These are phyloP conservation scores for Catocala fraxini DNA, from an alignment of 2,888 invertebrate species.

Conservation along the genomic window DNA sequence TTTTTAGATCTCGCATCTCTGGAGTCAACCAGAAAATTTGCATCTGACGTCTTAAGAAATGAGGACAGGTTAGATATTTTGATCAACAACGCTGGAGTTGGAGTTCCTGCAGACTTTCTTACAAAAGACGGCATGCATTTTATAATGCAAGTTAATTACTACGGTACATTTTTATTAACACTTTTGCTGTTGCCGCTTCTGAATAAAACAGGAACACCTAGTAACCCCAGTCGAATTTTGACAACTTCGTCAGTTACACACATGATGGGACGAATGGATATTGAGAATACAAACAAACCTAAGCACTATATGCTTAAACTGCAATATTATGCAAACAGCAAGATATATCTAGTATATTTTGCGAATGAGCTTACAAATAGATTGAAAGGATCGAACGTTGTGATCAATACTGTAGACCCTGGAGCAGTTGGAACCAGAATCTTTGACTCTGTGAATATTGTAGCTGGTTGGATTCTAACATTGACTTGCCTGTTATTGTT, in stretches of 20 bases:
- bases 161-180: slow-evolving; percentile 96
- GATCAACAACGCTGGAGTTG: slow-evolving; percentile 95
- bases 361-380: slow-evolving; percentile 90
- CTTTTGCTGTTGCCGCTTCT: slow-evolving; percentile 93
- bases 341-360: slow-evolving; percentile 91
- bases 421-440: slow-evolving; percentile 92
- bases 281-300: slow-evolving; percentile 89
- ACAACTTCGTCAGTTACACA: slow-evolving; percentile 92
- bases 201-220: slow-evolving; percentile 81
- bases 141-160: slow-evolving; percentile 96
- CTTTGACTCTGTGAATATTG: slow-evolving; percentile 80
- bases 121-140: slow-evolving; percentile 93
- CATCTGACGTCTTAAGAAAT: slow-evolving; percentile 89
- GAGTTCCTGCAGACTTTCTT: slow-evolving; percentile 65
- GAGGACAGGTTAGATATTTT: slow-evolving; percentile 92
- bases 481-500: slow-evolving; percentile 83
- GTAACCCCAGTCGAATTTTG: slow-evolving; percentile 90
- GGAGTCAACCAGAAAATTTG: slow-evolving; percentile 92
- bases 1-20: slow-evolving; percentile 91
- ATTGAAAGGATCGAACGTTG: slow-evolving; percentile 88
- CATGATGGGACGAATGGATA: slow-evolving; percentile 88
- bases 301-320: slow-evolving; percentile 70
- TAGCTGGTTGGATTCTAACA: slow-evolving; percentile 80
- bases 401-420: slow-evolving; percentile 94
- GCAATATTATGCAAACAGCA: slow-evolving; percentile 84